Conservation (phyloP, 2,113 vertebrate species). For the Prolemur simus region DNA sequence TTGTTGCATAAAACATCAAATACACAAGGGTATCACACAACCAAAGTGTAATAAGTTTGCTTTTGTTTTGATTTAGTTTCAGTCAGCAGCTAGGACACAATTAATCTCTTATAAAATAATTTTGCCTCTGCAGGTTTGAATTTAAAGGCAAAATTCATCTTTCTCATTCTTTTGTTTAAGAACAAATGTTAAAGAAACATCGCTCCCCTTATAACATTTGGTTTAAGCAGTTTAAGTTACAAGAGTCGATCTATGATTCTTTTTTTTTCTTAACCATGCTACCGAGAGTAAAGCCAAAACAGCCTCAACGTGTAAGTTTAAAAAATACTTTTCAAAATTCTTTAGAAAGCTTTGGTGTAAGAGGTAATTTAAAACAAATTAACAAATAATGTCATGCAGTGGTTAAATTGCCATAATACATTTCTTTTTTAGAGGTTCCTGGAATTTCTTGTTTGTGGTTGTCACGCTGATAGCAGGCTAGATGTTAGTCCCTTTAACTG, state of each 20-base stretch:
- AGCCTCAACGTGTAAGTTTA: conserved; percentile 71
- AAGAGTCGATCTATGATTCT: conserved; percentile 45
- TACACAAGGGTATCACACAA: not conserved
- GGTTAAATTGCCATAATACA: conserved; percentile 86
- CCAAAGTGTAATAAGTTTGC: conserved; percentile 33
- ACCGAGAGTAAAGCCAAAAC: conserved; percentile 63
- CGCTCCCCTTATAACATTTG: conserved; percentile 77
- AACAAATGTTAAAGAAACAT: conserved; percentile 70
- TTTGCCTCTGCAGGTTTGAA: conserved; percentile 53
- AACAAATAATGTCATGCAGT: conserved; percentile 84
- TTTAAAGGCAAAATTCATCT: conserved; percentile 75
- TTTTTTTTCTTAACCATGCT: conserved; percentile 35
- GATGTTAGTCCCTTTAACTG: conserved; percentile 96
- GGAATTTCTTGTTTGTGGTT: conserved; percentile 79
- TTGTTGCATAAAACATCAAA: conserved; percentile 32
- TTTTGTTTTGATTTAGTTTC: conserved; percentile 38
- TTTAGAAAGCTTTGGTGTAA: conserved; percentile 75
- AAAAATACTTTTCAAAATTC: conserved; percentile 73
- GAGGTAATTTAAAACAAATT: conserved; percentile 80
- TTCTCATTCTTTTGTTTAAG: conserved; percentile 76
- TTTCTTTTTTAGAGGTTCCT: conserved; percentile 74
- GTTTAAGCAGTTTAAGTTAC: conserved; percentile 70
- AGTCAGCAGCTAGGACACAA: conserved; percentile 20
- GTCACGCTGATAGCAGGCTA: conserved; percentile 77
- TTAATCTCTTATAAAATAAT: not conserved